phyloP scores from a whole-genome alignment of 2,113 vertebrate genomes.

The Psettodes erumei region DNA sequence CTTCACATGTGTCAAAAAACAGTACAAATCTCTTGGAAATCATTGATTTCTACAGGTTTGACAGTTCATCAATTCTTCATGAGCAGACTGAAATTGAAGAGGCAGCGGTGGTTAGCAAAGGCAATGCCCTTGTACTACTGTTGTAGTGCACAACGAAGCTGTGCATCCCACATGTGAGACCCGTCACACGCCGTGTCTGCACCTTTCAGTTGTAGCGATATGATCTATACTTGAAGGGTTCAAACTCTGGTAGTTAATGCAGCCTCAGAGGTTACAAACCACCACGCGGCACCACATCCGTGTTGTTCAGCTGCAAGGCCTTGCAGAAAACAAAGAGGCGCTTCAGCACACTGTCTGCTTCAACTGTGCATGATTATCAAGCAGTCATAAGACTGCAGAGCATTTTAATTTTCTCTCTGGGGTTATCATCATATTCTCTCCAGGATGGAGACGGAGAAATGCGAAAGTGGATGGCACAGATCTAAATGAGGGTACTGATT shows the following conservation, averaged over 20 bases:
- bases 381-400: conserved; percentile 69
- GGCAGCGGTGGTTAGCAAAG: conserved; percentile 23
- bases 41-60: conserved; percentile 73
- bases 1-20: conserved; percentile 70
- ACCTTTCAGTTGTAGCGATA: conserved; percentile 56
- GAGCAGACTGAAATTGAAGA: conserved; percentile 61
- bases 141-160: conserved; percentile 29
- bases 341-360: conserved; percentile 52
- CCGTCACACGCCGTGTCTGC: conserved; percentile 42
- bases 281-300: conserved; percentile 80
- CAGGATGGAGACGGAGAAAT: conserved; percentile 40
- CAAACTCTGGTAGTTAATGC: conserved; percentile 65
- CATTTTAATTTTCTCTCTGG: conserved; percentile 73
- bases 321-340: conserved; percentile 73
- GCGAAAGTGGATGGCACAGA: conserved; percentile 36
- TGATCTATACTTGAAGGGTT: conserved; percentile 50
- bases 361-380: conserved; percentile 67
- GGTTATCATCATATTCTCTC: conserved; percentile 59
- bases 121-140: conserved; percentile 14
- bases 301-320: conserved; percentile 72
- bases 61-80: conserved; percentile 76
- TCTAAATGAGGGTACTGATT: conserved; percentile 48
- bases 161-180: conserved; percentile 36
- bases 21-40: conserved; percentile 72
- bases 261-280: conserved; percentile 72